phyloP scores from a whole-genome alignment of 2,797 vertebrate species.

The Ctenosaura bakeri region DNA sequence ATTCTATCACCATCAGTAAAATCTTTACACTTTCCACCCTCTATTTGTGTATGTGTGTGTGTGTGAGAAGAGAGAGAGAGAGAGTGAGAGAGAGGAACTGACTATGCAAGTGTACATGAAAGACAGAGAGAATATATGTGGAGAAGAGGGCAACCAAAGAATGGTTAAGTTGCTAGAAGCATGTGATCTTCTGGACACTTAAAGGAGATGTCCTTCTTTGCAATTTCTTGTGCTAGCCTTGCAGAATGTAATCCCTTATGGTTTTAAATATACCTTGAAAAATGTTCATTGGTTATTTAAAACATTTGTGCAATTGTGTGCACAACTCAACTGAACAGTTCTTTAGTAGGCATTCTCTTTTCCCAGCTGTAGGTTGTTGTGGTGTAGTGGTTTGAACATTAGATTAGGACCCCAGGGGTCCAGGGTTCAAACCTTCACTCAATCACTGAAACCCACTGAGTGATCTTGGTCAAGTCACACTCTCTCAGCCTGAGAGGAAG shows the following conservation, averaged over 20 bases:
- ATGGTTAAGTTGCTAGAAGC: background rate
- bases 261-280: conserved; percentile 33
- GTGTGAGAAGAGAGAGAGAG: background rate
- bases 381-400: no score
- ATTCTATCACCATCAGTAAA: background rate
- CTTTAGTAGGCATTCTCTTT: background rate
- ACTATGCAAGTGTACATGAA: no score
- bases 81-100: no score
- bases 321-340: background rate
- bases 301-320: background rate
- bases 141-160: background rate
- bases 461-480: no score
- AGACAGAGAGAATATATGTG: no score
- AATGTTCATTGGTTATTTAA: background rate
- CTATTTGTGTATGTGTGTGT: background rate
- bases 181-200: background rate
- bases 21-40: background rate
- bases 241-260: conserved; percentile 32
- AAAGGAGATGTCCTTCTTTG: background rate
- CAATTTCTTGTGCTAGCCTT: background rate
- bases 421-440: no score
- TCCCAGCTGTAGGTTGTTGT: background rate
- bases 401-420: no score
- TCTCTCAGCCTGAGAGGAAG: no score
- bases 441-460: no score